Evolutionary conservation across 2,888 invertebrate genomes (phyloP).

Genomic region (Doris montereyensis): DNA sequence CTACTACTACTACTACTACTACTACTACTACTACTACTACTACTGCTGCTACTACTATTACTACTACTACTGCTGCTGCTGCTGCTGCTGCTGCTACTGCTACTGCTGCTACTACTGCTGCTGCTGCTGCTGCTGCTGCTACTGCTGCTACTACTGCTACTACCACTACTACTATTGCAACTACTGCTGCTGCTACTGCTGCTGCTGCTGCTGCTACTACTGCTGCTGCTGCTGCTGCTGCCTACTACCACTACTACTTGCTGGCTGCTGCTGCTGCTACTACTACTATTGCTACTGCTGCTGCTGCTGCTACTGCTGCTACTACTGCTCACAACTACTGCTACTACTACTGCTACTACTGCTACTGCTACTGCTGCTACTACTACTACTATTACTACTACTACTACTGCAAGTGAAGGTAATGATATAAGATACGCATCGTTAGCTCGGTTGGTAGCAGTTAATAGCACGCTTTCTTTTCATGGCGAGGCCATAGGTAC

Average conservation of each 20-base stretch:
- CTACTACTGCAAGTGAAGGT: not conserved
- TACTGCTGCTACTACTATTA: slow-evolving; percentile 25
- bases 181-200: too few species aligned
- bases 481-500: too few species aligned
- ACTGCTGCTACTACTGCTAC: slow-evolving; percentile 3
- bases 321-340: not conserved
- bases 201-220: too few species aligned
- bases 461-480: too few species aligned
- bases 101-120: slow-evolving; percentile 35
- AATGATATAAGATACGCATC: too few species aligned
- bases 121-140: slow-evolving; percentile 18
- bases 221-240: not conserved
- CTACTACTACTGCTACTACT: not conserved
- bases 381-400: not conserved
- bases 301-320: not conserved
- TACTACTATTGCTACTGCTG: too few species aligned
- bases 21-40: slow-evolving; percentile 32
- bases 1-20: slow-evolving; percentile 21
- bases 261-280: slow-evolving; percentile 1
- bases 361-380: not conserved
- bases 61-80: slow-evolving; percentile 21
- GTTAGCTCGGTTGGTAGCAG: too few species aligned
- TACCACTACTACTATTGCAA: not conserved
- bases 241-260: not conserved
- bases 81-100: slow-evolving; percentile 31